Base-by-base conservation (phyloP, 2,888 invertebrate species). In the Sesia bembeciformis region DNA sequence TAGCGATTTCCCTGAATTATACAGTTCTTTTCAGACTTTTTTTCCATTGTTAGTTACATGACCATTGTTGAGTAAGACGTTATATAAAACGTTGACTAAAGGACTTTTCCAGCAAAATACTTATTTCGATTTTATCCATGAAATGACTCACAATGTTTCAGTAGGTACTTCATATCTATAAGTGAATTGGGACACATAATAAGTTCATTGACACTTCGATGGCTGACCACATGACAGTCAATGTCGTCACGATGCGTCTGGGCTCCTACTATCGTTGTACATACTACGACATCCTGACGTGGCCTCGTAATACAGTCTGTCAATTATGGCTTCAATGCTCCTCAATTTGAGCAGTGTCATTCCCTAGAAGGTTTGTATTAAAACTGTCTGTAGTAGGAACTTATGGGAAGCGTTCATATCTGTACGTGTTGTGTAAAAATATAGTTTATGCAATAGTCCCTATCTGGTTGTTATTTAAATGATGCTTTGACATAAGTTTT, bases 191-290 rank as follows among this genome's bases (percentile, higher is more conserved):
- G 77, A 69, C 75, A 65, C 61, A 60, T 63, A 64, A 69, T 65
- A 68, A 73, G 81, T 79, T 82, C 84, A 76, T 74, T 81, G 83
- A 81, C 82, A 74, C 72, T 62, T 76, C 72, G 69, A 78, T 77
- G 67, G 65, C 60, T 67, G 68, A 69, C 74, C 75, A 76, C 65
- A 78, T 76, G 79, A 70, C 70, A 61, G 70, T 75, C 76, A 76
- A 71, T 76, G 75, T 74, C 74, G 74, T 68, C 70, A 75, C 62
- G 56, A 60, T 63, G 65, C 68, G 63, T 64, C 61, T 69, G 62
- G 56, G 62, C 65, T 7, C 7, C 42, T 7, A 42, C 42, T 42
- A 42, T 7, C 23, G 23, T 38, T 23, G 56, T 60, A 54, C 57
- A 56, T 23, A 60, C 55, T 54, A 53, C 56, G 41, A 53, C 53